Evolutionary conservation across 2,113 vertebrate species (phyloP).

Genomic region (Colistium nudipinnis): DNA sequence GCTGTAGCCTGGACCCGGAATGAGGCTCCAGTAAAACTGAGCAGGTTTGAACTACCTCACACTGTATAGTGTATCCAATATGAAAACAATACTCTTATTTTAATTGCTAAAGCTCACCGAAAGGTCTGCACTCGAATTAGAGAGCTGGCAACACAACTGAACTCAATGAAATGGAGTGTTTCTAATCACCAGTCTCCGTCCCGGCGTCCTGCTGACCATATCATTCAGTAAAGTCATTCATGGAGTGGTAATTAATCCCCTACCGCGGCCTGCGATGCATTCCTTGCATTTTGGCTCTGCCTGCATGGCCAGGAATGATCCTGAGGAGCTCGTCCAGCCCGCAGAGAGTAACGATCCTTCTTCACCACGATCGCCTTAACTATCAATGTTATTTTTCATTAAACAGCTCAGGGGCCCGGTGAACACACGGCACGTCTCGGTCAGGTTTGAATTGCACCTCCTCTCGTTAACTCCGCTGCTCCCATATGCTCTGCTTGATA

Average conservation of each 20-base stretch:
- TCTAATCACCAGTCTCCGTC: not conserved
- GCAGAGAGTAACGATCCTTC: not conserved
- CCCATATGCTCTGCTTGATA: too few relatives aligned
- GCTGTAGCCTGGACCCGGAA: not conserved
- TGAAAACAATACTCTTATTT: not conserved
- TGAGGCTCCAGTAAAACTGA: too few relatives aligned
- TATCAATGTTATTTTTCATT: not conserved
- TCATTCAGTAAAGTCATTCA: constrained; percentile 35
- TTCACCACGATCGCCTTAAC: not conserved
- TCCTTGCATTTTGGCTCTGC: constrained; percentile 28
- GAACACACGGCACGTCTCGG: not conserved
- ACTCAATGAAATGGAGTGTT: not conserved
- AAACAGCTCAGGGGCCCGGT: not conserved
- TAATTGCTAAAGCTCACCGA: too few relatives aligned
- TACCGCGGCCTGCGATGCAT: constrained; percentile 36
- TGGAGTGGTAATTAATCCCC: constrained; percentile 30
- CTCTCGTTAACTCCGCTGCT: too few relatives aligned
- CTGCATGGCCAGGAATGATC: constrained; percentile 25
- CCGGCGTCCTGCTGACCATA: constrained; percentile 1
- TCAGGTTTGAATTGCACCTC: not conserved
- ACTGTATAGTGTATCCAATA: not conserved
- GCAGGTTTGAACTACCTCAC: not conserved
- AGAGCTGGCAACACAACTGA: not conserved
- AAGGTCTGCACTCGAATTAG: not conserved
- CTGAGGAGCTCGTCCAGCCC: constrained; percentile 13